phyloP scores from a whole-genome alignment of 2,888 invertebrate genomes.

The Omphaloscelis lunosa region DNA sequence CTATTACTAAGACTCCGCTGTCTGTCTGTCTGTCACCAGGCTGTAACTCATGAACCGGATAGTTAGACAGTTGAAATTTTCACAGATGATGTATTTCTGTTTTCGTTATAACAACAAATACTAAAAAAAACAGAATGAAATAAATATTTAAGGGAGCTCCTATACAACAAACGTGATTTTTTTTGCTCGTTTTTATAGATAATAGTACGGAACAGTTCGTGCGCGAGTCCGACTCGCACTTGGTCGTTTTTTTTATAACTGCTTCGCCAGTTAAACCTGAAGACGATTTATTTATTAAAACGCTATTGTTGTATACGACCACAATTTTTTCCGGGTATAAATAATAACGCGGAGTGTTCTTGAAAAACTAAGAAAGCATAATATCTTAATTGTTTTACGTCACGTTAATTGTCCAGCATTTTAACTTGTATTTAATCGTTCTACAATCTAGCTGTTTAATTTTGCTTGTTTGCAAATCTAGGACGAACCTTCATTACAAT shows the following conservation, averaged over 20 bases:
- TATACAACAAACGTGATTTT: no score
- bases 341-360: constrained; percentile 26
- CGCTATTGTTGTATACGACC: constrained; percentile 8
- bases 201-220: no score
- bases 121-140: no score
- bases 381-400: constrained; percentile 52
- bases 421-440: constrained; percentile 31
- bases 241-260: constrained; percentile 6
- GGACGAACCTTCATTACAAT: neutral
- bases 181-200: no score
- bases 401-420: constrained; percentile 48
- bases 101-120: no score
- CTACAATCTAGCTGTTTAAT: constrained; percentile 2
- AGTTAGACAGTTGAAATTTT: no score
- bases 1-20: no score
- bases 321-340: constrained; percentile 21
- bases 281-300: constrained; percentile 16
- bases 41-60: no score
- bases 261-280: neutral
- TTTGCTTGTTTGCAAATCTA: constrained; percentile 4
- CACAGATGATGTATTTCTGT: no score
- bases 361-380: constrained; percentile 46
- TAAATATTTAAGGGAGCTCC: no score
- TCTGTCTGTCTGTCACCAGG: no score
- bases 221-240: no score